phyloP scores from a whole-genome alignment of 1,140 invertebrate species.

The Marisa cornuarietis region DNA sequence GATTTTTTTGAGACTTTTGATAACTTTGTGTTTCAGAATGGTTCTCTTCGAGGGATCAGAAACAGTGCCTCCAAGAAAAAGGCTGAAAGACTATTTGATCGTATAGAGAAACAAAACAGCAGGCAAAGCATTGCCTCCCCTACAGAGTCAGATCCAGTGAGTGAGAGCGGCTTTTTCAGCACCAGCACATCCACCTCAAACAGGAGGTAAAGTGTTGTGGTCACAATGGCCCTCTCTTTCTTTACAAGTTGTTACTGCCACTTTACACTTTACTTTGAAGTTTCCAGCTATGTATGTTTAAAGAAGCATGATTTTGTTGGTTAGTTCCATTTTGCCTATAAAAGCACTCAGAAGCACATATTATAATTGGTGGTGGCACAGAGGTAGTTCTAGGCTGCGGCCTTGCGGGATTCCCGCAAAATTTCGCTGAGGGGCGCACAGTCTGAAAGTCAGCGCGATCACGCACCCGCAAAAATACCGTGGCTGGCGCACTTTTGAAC shows the following conservation, averaged over 20 bases:
- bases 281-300: background rate
- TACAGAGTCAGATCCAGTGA: slow-evolving; percentile 46
- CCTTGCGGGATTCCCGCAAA: too few species aligned
- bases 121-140: slow-evolving; percentile 41
- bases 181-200: slow-evolving; percentile 25
- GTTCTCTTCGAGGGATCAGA: slow-evolving; percentile 56
- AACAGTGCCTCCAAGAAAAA: slow-evolving; percentile 63
- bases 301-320: background rate
- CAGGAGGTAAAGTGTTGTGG: background rate
- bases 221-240: background rate
- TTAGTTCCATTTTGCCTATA: too few species aligned
- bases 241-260: background rate
- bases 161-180: slow-evolving; percentile 57
- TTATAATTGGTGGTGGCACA: too few species aligned
- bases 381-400: too few species aligned
- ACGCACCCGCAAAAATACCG: too few species aligned
- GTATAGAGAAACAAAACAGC: slow-evolving; percentile 47
- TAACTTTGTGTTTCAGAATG: slow-evolving; percentile 38
- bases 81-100: slow-evolving; percentile 52
- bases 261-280: background rate
- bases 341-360: too few species aligned
- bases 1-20: background rate
- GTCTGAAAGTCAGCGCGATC: too few species aligned
- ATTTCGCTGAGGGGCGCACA: too few species aligned
- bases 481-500: too few species aligned